These are phyloP conservation scores for Cheilosia impressa DNA, from an alignment of 2,888 invertebrate species.

Conservation along the genomic window DNA sequence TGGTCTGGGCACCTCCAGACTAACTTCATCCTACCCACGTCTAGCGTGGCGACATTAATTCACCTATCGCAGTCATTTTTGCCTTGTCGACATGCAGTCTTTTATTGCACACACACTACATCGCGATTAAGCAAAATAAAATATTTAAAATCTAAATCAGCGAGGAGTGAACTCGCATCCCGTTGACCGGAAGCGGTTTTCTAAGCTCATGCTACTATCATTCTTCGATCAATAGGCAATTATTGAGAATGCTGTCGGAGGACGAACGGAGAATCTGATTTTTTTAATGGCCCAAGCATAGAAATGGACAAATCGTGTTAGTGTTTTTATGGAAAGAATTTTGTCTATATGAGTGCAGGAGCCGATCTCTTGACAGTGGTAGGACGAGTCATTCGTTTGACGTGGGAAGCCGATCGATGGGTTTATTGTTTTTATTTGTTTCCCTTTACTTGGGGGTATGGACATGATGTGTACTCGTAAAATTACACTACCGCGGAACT, in stretches of 20 bases:
- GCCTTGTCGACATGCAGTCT: constrained; percentile 17
- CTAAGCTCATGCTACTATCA: background rate
- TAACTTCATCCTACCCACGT: background rate
- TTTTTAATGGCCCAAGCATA: constrained; percentile 29
- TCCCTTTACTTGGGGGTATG: too few relatives aligned
- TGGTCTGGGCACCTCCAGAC: background rate
- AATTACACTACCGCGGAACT: too few relatives aligned
- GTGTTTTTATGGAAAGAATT: constrained; percentile 34
- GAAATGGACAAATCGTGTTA: constrained; percentile 59
- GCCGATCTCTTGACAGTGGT: too few relatives aligned
- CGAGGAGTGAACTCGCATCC: background rate
- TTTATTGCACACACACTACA: constrained; percentile 18
- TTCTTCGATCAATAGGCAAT: background rate
- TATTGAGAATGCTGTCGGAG: constrained; percentile 16
- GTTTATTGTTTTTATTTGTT: too few relatives aligned
- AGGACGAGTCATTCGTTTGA: background rate
- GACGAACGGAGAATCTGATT: constrained; percentile 10
- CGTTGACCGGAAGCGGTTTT: constrained; percentile 8
- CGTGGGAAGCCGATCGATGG: too few relatives aligned
- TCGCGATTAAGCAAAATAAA: background rate
- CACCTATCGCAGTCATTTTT: constrained; percentile 1
- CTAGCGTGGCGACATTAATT: background rate
- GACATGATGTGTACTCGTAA: too few relatives aligned
- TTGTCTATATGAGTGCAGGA: background rate
- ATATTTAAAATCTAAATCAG: background rate